A percentile compares a stretch with the other conserved stretches of the same genome.
Evolutionary conservation across 2,888 invertebrate species (phyloP).

Genomic region (Xylophagus ater): DNA sequence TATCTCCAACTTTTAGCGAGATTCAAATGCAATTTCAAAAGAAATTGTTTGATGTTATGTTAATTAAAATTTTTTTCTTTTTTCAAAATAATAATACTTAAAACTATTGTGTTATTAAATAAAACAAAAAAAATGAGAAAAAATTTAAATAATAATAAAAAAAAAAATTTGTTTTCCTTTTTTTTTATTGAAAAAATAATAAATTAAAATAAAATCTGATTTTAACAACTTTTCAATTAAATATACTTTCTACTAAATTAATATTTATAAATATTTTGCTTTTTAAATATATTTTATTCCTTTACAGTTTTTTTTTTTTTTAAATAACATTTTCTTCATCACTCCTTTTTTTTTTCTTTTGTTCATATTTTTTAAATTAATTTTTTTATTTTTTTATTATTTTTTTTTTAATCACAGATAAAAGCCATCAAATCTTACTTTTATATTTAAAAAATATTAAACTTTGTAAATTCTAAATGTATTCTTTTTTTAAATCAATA

Average conservation of each 20-base stretch:
- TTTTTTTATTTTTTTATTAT: slow-evolving; percentile 6
- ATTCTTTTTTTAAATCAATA: background rate
- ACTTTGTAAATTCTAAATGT: background rate
- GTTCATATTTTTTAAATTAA: slow-evolving; percentile 4
- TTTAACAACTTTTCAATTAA: background rate
- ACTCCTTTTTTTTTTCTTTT: slow-evolving; percentile 12
- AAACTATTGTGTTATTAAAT: background rate
- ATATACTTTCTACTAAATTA: background rate
- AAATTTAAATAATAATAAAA: background rate
- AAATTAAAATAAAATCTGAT: background rate
- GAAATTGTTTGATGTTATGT: too few relatives aligned
- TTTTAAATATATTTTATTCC: background rate
- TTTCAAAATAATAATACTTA: background rate
- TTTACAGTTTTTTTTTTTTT: slow-evolving; percentile 9
- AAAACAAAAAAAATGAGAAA: background rate
- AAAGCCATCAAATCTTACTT: slow-evolving; percentile 15
- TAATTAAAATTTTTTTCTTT: too few relatives aligned
- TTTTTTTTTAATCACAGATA: slow-evolving; percentile 18
- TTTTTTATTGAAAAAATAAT: background rate
- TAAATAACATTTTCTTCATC: slow-evolving; percentile 18
- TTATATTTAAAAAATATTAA: slow-evolving; percentile 1
- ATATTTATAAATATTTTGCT: background rate
- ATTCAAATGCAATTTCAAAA: too few relatives aligned
- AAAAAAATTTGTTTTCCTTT: background rate
- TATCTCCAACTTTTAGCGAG: too few relatives aligned